A percentile compares a stretch with the other conserved stretches of the same genome.
Evolutionary conservation across 2,113 vertebrate species (phyloP).

Genomic region (Phyllostomus discolor): DNA sequence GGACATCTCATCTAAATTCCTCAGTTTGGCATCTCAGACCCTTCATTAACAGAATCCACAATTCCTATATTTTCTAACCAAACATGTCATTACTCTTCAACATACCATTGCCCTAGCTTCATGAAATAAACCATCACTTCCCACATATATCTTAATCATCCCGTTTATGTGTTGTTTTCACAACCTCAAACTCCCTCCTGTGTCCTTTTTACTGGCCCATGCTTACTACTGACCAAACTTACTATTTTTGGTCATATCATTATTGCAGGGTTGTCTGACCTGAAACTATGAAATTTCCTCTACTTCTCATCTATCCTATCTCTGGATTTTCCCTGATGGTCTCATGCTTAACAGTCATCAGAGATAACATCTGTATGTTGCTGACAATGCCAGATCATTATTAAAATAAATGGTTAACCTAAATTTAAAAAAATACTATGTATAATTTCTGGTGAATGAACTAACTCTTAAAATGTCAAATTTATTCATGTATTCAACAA

Average conservation of each 20-base stretch:
- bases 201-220: background rate
- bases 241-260: conserved; percentile 44
- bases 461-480: background rate
- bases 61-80: conserved; percentile 32
- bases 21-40: background rate
- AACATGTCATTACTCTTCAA: conserved; percentile 49
- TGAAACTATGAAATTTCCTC: background rate
- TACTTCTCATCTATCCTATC: background rate
- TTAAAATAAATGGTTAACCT: background rate
- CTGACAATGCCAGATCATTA: background rate
- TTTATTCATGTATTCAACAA: background rate
- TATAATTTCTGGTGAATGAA: background rate
- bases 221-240: background rate
- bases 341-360: background rate
- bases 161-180: background rate
- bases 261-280: background rate
- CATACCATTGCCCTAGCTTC: background rate
- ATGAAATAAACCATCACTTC: conserved; percentile 16
- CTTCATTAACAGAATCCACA: background rate
- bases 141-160: conserved; percentile 25
- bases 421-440: background rate
- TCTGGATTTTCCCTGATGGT: background rate
- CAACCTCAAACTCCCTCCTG: background rate
- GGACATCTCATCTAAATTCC: conserved; percentile 3
- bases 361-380: background rate